Percentiles rank a stretch among this genome's conserved stretches.
These are phyloP conservation scores for Saimiri boliviensis DNA, from an alignment of 2,113 vertebrate species.

Conservation along the genomic window DNA sequence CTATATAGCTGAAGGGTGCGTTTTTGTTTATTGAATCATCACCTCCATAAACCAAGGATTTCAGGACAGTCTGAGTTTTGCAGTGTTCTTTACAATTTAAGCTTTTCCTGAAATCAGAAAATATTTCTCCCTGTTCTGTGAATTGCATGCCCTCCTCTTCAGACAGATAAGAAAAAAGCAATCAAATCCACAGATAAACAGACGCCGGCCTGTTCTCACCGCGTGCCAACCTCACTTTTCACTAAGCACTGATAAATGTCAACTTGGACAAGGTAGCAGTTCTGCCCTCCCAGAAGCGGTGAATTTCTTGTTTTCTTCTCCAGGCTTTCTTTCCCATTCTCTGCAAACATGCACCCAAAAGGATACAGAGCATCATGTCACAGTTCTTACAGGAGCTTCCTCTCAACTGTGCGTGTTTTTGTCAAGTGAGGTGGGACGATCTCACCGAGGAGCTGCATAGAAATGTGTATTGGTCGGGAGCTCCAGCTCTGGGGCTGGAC, in stretches of 20 bases:
- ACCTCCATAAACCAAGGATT: not conserved
- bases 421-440: fast-evolving
- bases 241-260: not conserved
- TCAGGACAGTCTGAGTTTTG: not conserved
- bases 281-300: not conserved
- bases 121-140: not conserved
- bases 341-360: not conserved
- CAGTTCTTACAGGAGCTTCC: too few relatives aligned
- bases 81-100: not conserved
- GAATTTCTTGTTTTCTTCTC: not conserved
- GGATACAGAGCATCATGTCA: not conserved
- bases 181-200: constrained; percentile 44
- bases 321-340: not conserved
- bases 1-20: not conserved
- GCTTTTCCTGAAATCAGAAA: constrained; percentile 35
- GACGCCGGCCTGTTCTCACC: not conserved
- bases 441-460: too few relatives aligned
- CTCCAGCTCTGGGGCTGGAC: fast-evolving
- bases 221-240: not conserved
- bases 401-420: not conserved
- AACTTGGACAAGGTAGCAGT: not conserved
- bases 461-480: fast-evolving
- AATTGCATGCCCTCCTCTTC: constrained; percentile 21
- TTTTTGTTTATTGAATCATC: not conserved
- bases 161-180: constrained; percentile 64